Conservation (phyloP, 2,113 vertebrate species). For the Lamprologus lemairii region DNA sequence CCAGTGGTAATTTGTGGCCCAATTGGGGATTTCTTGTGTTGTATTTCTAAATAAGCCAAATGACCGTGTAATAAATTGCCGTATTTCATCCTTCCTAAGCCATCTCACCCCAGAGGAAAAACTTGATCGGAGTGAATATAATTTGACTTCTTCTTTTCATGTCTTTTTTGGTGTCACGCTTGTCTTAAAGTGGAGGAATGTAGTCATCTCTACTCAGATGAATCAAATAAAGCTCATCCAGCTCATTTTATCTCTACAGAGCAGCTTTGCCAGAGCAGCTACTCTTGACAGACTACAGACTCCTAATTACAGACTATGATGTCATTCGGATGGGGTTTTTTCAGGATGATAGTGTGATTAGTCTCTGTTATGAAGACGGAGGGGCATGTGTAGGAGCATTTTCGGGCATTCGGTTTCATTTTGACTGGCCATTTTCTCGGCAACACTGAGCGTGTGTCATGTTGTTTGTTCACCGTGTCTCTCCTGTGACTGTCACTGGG, state of each 20-base stretch:
- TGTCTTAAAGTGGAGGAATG: constrained; percentile 36
- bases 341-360: not conserved
- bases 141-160: not conserved
- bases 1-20: not conserved
- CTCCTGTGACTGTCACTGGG: not conserved
- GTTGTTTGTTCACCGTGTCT: not conserved
- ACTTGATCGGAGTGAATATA: not conserved
- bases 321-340: constrained; percentile 11
- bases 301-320: constrained; percentile 27
- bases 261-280: not conserved
- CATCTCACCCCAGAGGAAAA: not conserved
- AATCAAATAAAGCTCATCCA: constrained; percentile 24
- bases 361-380: not conserved
- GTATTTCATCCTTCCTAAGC: not conserved
- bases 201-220: constrained; percentile 11
- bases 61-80: not conserved
- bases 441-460: not conserved
- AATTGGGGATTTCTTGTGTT: not conserved
- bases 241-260: not conserved
- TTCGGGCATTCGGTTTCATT: not conserved
- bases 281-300: not conserved
- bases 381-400: not conserved
- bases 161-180: not conserved
- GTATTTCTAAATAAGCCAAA: not conserved
- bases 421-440: not conserved